Evolutionary conservation across 1,140 invertebrate species (phyloP), one percentile per base, ranked within the genome.

Genomic region (Pseudomyrmex gracilis): DNA sequence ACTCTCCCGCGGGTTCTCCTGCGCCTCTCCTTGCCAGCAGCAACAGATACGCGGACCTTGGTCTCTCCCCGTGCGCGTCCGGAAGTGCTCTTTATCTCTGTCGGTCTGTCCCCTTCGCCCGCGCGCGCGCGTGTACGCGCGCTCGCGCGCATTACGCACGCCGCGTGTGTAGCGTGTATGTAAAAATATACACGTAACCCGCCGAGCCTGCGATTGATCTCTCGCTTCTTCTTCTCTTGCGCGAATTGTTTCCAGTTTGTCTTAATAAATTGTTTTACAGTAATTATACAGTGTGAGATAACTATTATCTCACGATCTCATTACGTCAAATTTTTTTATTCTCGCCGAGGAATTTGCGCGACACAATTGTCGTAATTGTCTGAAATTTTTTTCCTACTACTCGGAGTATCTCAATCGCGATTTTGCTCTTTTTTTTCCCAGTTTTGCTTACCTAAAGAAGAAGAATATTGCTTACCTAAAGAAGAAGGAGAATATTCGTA

Each of bases 21-120:
- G 85, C 87, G 89, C 87, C 88, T 92, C 87, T 89, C 89, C 89
- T 85, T 90, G 86, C 83, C 86, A 84, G 87, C 87, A 88, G 87
- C 87, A 88, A 89, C 87, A 89, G 87, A 89, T 89, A 89, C 87
- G 83, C 86, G 83, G 90, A 90, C 88, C 91, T 90, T 90, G 90
- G 90, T 91, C 90, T 86, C 91, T 90, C 92, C 90, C 89, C 85
- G 85, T 84, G 86, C 85, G 86, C 88, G 91, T 92, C 93, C 93
- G 93, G 93, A 94, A 94, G 92, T 93, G 91, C 91, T 93, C 92
- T 94, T 94, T 94, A 94, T 94, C 93, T 94, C 92, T 93, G 93
- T 94, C 92, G 90, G 93, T 92, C 90, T 94, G 93, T 94, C 93
- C 93, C 93, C 92, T 84, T 91, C 92, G 90, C 86, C 82, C 80